phyloP scores from a whole-genome alignment of 2,113 vertebrate species.

The Pyrgilauda ruficollis region DNA sequence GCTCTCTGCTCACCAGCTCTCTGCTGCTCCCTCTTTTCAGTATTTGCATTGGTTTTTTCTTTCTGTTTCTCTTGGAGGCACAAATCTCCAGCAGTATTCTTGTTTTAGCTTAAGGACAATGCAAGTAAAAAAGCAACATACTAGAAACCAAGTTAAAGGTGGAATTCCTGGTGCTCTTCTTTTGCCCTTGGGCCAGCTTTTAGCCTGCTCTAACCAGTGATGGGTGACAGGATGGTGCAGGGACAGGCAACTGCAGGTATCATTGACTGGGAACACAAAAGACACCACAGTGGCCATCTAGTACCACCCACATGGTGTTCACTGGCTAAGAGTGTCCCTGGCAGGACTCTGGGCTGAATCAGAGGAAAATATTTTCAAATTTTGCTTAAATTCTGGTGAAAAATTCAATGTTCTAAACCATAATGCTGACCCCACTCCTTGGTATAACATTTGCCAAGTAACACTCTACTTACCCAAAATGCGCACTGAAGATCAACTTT shows the following conservation, averaged over 20 bases:
- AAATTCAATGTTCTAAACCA: neutral
- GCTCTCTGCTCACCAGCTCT: neutral
- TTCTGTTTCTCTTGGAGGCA: neutral
- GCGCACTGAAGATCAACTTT: neutral
- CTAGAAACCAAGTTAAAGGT: neutral
- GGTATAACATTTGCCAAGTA: neutral
- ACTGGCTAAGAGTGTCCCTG: neutral
- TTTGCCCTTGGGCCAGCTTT: neutral
- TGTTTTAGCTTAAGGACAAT: neutral
- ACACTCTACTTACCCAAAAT: neutral
- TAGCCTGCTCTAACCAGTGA: neutral
- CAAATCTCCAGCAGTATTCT: neutral
- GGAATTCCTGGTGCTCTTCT: neutral
- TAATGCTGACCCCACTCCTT: neutral
- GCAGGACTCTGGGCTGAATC: neutral
- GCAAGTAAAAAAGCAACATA: neutral
- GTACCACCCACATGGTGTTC: too few species aligned
- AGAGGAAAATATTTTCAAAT: neutral
- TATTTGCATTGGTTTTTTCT: neutral
- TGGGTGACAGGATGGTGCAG: neutral
- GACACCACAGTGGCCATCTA: neutral
- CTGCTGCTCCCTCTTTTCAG: neutral
- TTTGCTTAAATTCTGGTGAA: neutral
- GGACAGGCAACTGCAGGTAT: neutral
- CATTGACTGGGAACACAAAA: neutral